These are phyloP conservation scores for Parthenolecanium corni DNA, from an alignment of 2,888 invertebrate species.

Conservation along the genomic window DNA sequence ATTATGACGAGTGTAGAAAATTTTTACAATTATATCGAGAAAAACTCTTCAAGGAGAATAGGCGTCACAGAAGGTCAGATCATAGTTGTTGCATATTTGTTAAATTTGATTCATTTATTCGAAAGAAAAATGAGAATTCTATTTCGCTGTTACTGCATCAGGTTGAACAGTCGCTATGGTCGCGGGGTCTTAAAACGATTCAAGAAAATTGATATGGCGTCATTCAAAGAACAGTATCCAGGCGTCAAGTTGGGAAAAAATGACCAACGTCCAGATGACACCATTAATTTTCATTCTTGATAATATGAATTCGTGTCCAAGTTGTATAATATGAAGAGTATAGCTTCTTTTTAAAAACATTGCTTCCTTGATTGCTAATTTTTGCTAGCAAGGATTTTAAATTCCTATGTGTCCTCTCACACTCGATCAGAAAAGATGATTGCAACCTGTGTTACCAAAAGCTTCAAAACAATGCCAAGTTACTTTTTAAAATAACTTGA, in stretches of 20 bases:
- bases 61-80: conserved; percentile 46
- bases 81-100: no score
- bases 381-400: no score
- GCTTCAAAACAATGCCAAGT: no score
- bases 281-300: no score
- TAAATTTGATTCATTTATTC: neutral
- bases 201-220: conserved; percentile 60
- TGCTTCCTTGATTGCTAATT: no score
- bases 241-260: conserved; percentile 59
- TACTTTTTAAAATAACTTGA: no score
- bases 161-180: conserved; percentile 37
- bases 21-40: conserved; percentile 54
- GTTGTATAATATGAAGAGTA: no score
- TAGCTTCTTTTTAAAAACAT: no score
- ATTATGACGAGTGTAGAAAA: conserved; percentile 50
- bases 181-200: conserved; percentile 53
- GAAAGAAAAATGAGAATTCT: neutral
- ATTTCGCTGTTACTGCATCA: conserved; percentile 31
- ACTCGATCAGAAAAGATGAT: no score
- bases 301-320: no score
- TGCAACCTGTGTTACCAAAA: no score
- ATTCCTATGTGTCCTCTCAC: no score
- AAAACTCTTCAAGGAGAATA: conserved; percentile 48
- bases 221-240: conserved; percentile 61
- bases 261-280: conserved; percentile 42